These are phyloP conservation scores for Lomographa bimaculata DNA, from an alignment of 2,888 invertebrate species.

Conservation along the genomic window DNA sequence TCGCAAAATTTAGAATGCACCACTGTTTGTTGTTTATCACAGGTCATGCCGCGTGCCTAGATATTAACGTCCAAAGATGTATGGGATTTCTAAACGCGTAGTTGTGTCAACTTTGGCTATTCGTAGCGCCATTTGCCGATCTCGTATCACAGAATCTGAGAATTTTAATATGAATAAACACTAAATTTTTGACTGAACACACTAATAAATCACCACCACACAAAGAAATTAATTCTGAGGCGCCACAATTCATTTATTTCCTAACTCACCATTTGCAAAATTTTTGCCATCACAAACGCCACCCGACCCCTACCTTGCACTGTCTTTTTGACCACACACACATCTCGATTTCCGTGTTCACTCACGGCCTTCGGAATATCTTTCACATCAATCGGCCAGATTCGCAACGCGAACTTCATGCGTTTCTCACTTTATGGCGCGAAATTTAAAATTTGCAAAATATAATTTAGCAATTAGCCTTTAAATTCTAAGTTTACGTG, in stretches of 20 bases:
- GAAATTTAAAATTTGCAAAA: constrained; percentile 70
- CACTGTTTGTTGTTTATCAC: constrained; percentile 72
- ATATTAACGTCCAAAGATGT: constrained; percentile 67
- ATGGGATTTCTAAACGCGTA: constrained; percentile 80
- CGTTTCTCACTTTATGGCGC: constrained; percentile 71
- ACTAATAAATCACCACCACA: constrained; percentile 71
- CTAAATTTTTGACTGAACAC: constrained; percentile 66
- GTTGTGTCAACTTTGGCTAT: constrained; percentile 83
- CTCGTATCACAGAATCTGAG: constrained; percentile 75
- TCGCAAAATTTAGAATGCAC: constrained; percentile 73
- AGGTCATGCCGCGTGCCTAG: constrained; percentile 69
- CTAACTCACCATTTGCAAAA: constrained; percentile 90
- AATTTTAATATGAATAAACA: constrained; percentile 72
- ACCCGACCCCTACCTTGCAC: constrained; percentile 91
- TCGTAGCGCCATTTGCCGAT: constrained; percentile 83
- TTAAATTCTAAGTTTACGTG: background rate
- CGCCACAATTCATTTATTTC: constrained; percentile 72
- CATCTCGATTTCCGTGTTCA: constrained; percentile 84
- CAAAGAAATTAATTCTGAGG: constrained; percentile 57
- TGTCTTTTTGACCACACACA: constrained; percentile 86
- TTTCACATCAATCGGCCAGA: constrained; percentile 86
- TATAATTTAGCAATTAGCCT: constrained; percentile 4
- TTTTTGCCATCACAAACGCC: constrained; percentile 91
- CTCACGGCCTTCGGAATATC: constrained; percentile 87
- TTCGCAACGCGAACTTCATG: constrained; percentile 84